Conservation (phyloP, 1,140 invertebrate species). For the Zelostemma sp. region DNA sequence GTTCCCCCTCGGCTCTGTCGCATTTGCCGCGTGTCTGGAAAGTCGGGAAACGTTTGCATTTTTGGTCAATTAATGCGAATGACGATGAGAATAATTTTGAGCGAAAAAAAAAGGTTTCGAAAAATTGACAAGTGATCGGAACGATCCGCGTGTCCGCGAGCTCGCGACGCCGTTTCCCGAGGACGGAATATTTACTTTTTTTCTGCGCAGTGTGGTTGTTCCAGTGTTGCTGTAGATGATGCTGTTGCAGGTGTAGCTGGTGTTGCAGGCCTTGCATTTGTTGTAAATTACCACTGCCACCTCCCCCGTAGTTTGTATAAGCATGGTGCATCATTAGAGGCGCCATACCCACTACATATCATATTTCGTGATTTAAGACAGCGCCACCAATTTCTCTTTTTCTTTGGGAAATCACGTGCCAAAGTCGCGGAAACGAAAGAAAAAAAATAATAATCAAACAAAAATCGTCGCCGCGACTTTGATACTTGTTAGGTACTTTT, state of each 20-base stretch:
- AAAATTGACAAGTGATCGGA: slow-evolving; percentile 4
- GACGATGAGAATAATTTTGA: slow-evolving; percentile 8
- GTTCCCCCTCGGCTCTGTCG: slow-evolving; percentile 47
- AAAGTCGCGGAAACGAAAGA: slow-evolving; percentile 54
- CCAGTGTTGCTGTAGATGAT: slow-evolving; percentile 74
- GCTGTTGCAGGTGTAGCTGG: slow-evolving; percentile 69
- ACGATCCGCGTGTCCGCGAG: no score
- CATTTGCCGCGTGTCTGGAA: slow-evolving; percentile 65
- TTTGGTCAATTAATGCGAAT: slow-evolving; percentile 28
- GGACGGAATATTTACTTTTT: slow-evolving; percentile 71
- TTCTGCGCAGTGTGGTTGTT: slow-evolving; percentile 71
- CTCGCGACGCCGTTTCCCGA: slow-evolving; percentile 6
- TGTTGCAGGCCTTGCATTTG: slow-evolving; percentile 71
- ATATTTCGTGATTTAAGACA: slow-evolving; percentile 67
- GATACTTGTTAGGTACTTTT: slow-evolving; percentile 14
- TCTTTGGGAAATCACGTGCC: slow-evolving; percentile 36
- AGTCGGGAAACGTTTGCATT: slow-evolving; percentile 21
- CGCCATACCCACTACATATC: slow-evolving; percentile 71
- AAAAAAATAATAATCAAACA: slow-evolving; percentile 7
- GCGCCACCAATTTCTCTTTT: slow-evolving; percentile 39
- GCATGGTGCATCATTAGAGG: slow-evolving; percentile 73
- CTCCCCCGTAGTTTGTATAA: slow-evolving; percentile 75
- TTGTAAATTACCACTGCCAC: slow-evolving; percentile 72
- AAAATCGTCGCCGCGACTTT: slow-evolving; percentile 37
- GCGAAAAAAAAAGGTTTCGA: slow-evolving; percentile 1